Base-by-base conservation (phyloP, 2,113 vertebrate genomes). In the Chiloscyllium plagiosum region DNA sequence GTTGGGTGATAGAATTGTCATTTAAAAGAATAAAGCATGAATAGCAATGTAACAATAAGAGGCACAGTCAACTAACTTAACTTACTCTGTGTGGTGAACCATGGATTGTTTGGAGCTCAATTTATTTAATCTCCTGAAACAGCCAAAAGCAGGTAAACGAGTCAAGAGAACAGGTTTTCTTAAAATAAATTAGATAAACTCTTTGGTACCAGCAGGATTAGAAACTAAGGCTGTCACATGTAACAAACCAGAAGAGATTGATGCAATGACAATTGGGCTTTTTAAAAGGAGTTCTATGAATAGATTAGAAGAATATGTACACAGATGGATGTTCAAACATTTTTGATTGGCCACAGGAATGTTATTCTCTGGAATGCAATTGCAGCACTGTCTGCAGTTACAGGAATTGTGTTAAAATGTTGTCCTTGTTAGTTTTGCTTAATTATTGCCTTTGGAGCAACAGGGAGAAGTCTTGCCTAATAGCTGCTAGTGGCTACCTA, bases 321-420 rank as follows among this genome's bases (percentile, higher is more conserved):
- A 90, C 87, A 33, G 50, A 83, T 47, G 42, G 37, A 83, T 33
- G 29, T 61, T 61, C 50, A n/a, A 61, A 33, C 52, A 90, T 90
- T 93, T 93, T 2, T n/a, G 65, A 93, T 93, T 37, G 20, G 15
- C 89, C 65, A n/a, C 61, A 68, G 89, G 61, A 93, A 93, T 93
- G 61, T 93, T 66, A 93, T 68, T n/a, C 89, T 66, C 15, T 90
- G n/a, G 89, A 93, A 93, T 93, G n/a, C 89, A 37, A 66, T 68
- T 93, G 33, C 61, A 92, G 37, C 37, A 33, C 33, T 20, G 33
- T 6, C 61, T n/a, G 37, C 33, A 66, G 5, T 92, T 92, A 37
- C 15, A 93, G 33, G 17, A 65, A 92, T 33, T 33, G 52, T 29
- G 13, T 66, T 93, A 37, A 65, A 33, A 15, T 66, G 6, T 65